Evolutionary conservation across 2,113 vertebrate genomes (phyloP).

Genomic region (Cervus canadensis): DNA sequence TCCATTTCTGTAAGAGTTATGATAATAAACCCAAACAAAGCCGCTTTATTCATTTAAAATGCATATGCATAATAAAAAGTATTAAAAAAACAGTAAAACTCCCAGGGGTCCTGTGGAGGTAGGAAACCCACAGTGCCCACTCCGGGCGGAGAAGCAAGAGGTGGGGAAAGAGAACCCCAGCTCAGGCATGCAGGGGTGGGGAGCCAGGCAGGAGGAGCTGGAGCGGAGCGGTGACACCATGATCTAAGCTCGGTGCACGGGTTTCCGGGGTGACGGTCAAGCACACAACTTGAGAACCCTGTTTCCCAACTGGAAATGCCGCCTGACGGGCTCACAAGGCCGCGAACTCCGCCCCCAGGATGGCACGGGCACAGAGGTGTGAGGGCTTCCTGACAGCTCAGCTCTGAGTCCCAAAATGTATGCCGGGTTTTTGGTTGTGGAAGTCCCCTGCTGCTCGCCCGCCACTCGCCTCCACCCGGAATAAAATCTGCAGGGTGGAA

Average conservation of each 20-base stretch:
- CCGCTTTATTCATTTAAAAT: neutral
- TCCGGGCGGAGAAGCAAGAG: too few relatives aligned
- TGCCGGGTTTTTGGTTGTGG: neutral
- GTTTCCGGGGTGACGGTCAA: neutral
- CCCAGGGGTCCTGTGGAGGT: neutral
- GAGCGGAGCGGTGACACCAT: neutral
- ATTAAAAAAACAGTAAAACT: neutral
- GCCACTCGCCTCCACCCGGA: neutral
- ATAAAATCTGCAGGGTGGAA: neutral
- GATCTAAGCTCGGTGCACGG: neutral
- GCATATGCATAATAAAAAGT: too few relatives aligned
- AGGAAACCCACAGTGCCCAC: too few relatives aligned
- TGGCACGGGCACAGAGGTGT: accelerated
- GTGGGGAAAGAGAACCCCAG: accelerated
- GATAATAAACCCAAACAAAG: neutral
- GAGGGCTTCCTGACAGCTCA: neutral
- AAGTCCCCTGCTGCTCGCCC: neutral
- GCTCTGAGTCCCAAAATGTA: neutral
- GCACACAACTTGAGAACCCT: neutral
- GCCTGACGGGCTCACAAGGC: neutral
- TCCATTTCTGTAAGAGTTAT: neutral
- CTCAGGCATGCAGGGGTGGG: accelerated
- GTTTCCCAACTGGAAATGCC: neutral
- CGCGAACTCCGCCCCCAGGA: neutral
- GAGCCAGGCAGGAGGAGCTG: neutral